phyloP scores from a whole-genome alignment of 2,888 invertebrate genomes.

The Eutolmus rufibarbis region DNA sequence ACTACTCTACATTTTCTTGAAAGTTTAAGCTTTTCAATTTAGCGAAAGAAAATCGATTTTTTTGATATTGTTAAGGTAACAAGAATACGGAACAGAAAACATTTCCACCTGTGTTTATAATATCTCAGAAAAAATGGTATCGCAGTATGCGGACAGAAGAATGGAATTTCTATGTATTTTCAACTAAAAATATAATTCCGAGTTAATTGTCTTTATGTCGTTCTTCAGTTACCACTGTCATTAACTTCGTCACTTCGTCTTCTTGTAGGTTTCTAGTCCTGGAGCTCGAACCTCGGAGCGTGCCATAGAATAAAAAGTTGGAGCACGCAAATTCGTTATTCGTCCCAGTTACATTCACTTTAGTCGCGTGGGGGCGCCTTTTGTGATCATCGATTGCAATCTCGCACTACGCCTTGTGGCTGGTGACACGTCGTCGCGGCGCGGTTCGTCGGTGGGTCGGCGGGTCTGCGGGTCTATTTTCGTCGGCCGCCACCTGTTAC shows the following conservation, averaged over 20 bases:
- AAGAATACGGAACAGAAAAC: no score
- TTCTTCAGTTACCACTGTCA: not conserved
- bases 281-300: not conserved
- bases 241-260: not conserved
- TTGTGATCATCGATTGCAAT: constrained; percentile 10
- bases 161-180: no score
- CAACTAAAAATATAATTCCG: not conserved
- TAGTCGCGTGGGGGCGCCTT: not conserved
- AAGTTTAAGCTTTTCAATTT: no score
- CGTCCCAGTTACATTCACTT: not conserved
- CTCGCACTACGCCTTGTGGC: not conserved
- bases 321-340: constrained; percentile 1
- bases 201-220: not conserved
- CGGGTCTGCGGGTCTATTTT: not conserved
- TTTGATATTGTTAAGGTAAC: no score
- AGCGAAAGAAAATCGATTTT: no score
- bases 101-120: no score
- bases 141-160: not conserved
- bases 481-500: constrained; percentile 15
- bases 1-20: no score
- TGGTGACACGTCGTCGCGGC: not conserved
- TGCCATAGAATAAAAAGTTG: not conserved
- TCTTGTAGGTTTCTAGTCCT: not conserved
- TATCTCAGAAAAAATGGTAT: not conserved
- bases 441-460: not conserved